phyloP scores from a whole-genome alignment of 2,888 invertebrate species.

The Perizoma affinitatum region DNA sequence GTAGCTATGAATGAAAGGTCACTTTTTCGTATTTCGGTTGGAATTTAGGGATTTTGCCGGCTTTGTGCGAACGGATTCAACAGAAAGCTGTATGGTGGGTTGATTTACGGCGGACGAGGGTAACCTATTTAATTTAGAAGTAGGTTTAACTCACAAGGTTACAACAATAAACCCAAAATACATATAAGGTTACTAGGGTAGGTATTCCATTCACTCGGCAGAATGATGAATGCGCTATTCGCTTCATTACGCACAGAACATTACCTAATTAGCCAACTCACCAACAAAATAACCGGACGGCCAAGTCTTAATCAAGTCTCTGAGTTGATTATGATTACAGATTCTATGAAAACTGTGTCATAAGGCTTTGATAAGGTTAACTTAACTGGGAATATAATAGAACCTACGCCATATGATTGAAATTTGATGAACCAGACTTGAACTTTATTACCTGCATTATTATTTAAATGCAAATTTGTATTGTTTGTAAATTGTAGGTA shows the following conservation, averaged over 20 bases:
- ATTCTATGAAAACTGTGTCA: not conserved
- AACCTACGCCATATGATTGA: too few relatives aligned
- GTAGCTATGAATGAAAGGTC: conserved; percentile 3
- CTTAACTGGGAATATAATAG: too few relatives aligned
- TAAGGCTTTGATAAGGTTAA: too few relatives aligned
- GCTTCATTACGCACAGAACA: not conserved
- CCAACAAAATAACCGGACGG: too few relatives aligned
- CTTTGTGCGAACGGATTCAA: not conserved
- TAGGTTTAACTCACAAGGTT: not conserved
- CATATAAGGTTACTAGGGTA: conserved; percentile 1
- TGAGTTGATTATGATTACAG: too few relatives aligned
- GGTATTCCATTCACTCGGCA: conserved; percentile 1
- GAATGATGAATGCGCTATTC: conserved; percentile 1
- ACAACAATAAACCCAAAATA: conserved; percentile 5
- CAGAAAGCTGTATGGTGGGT: not conserved
- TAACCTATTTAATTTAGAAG: not conserved
- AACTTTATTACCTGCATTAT: too few relatives aligned
- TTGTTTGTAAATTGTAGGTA: too few relatives aligned
- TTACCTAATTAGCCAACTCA: too few relatives aligned
- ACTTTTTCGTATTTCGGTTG: conserved; percentile 5
- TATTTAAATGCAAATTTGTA: too few relatives aligned
- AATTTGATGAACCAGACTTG: too few relatives aligned
- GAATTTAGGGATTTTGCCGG: not conserved
- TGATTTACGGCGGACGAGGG: conserved; percentile 2
- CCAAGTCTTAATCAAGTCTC: too few relatives aligned